These are phyloP conservation scores for Phthorimaea operculella DNA, from an alignment of 1,140 invertebrate species.

Conservation along the genomic window DNA sequence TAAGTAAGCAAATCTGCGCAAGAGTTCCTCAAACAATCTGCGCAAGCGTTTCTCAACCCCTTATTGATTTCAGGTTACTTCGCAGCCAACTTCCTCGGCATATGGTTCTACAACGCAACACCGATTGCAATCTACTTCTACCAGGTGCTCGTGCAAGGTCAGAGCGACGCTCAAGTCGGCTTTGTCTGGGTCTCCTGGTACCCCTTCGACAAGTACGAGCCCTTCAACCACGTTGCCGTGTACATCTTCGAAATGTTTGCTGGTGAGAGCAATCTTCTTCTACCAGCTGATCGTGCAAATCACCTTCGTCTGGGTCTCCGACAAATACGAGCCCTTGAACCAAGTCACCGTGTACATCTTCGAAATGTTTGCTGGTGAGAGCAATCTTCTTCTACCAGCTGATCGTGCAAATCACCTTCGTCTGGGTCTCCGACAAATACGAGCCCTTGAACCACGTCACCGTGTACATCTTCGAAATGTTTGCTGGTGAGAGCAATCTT, in stretches of 20 bases:
- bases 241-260: conserved; percentile 58
- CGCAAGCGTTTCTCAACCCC: too few relatives aligned
- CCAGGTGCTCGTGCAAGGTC: conserved; percentile 24
- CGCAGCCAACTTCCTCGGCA: conserved; percentile 38
- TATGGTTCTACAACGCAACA: conserved; percentile 54
- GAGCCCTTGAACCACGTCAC: conserved; percentile 35
- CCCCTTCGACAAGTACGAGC: conserved; percentile 51
- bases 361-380: conserved; percentile 54
- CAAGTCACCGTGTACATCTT: conserved; percentile 52
- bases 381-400: conserved; percentile 32
- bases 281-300: conserved; percentile 31
- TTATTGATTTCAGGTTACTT: conserved; percentile 41
- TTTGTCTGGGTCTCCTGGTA: conserved; percentile 59
- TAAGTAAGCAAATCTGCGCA: too few relatives aligned
- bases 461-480: conserved; percentile 57
- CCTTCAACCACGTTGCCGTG: conserved; percentile 39
- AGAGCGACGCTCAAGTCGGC: conserved; percentile 30
- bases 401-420: conserved; percentile 37
- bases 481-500: conserved; percentile 46
- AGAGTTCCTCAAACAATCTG: too few relatives aligned
- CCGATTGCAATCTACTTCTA: conserved; percentile 44
- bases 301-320: conserved; percentile 50
- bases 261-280: conserved; percentile 40
- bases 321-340: conserved; percentile 40
- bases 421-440: conserved; percentile 52